Evolutionary conservation across 1,140 invertebrate genomes (phyloP).

Genomic region (Pteromalus puparum): DNA sequence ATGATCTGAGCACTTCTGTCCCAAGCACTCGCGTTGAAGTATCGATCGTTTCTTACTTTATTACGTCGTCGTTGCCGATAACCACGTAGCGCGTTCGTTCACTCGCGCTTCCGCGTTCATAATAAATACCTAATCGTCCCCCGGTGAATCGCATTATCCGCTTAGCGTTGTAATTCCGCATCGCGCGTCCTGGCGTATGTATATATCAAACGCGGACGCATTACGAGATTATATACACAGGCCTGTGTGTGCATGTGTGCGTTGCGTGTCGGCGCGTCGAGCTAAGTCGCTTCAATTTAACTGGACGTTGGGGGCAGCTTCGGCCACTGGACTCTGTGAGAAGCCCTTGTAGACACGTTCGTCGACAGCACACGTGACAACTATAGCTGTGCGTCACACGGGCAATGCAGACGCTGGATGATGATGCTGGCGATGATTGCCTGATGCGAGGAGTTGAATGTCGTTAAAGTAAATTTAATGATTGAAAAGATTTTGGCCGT

Average conservation of each 20-base stretch:
- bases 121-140: slow-evolving; percentile 17
- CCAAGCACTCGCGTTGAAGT: not conserved
- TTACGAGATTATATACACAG: slow-evolving; percentile 12
- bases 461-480: not conserved
- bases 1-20: not conserved
- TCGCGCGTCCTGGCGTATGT: not conserved
- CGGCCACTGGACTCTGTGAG: not conserved
- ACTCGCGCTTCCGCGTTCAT: not conserved
- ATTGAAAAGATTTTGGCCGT: not conserved
- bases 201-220: not conserved
- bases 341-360: slow-evolving; percentile 14
- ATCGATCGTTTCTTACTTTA: not conserved
- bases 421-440: not conserved
- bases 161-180: slow-evolving; percentile 16
- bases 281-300: slow-evolving; percentile 12
- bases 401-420: not conserved
- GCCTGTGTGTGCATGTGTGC: not conserved
- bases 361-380: not conserved
- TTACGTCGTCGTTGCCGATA: not conserved
- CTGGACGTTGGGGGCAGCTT: not conserved
- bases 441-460: not conserved
- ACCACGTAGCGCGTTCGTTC: not conserved
- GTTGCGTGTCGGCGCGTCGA: not conserved
- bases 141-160: slow-evolving; percentile 7
- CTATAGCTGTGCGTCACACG: too few species aligned